A percentile compares a stretch with the other conserved stretches of the same genome.
These are phyloP conservation scores for Tachyglossus aculeatus DNA, from an alignment of 2,797 vertebrate species.

Conservation along the genomic window DNA sequence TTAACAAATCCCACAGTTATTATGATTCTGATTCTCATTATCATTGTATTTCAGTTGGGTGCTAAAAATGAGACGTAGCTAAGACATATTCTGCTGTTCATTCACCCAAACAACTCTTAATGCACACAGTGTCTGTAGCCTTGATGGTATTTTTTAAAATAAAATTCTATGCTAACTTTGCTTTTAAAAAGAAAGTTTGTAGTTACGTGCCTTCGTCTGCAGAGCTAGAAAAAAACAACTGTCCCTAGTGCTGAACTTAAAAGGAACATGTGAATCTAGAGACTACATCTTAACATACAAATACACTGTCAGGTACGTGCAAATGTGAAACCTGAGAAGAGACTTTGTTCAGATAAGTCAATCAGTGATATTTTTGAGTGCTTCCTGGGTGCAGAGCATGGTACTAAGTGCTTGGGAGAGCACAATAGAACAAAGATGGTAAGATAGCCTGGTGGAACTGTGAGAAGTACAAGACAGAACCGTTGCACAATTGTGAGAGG, in stretches of 20 bases:
- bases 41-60: no score
- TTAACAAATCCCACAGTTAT: no score
- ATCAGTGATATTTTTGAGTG: conserved; percentile 8
- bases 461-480: background rate
- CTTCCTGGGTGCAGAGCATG: conserved; percentile 6
- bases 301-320: conserved; percentile 23
- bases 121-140: background rate
- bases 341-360: conserved; percentile 22
- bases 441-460: background rate
- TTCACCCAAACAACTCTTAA: conserved; percentile 11
- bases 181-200: conserved; percentile 27
- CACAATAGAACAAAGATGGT: background rate
- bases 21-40: no score
- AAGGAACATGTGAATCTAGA: conserved; percentile 45
- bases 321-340: conserved; percentile 37
- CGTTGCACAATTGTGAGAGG: background rate
- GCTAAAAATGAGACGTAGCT: background rate
- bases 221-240: conserved; percentile 26
- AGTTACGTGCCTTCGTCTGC: conserved; percentile 32
- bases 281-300: conserved; percentile 13
- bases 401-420: background rate
- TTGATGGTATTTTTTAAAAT: conserved; percentile 15
- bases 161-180: conserved; percentile 26
- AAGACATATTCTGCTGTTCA: background rate
- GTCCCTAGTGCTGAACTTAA: conserved; percentile 7